Percentiles rank a stretch among this genome's conserved stretches.
Conservation (phyloP, 2,113 vertebrate species). For the Climacteris rufus region DNA sequence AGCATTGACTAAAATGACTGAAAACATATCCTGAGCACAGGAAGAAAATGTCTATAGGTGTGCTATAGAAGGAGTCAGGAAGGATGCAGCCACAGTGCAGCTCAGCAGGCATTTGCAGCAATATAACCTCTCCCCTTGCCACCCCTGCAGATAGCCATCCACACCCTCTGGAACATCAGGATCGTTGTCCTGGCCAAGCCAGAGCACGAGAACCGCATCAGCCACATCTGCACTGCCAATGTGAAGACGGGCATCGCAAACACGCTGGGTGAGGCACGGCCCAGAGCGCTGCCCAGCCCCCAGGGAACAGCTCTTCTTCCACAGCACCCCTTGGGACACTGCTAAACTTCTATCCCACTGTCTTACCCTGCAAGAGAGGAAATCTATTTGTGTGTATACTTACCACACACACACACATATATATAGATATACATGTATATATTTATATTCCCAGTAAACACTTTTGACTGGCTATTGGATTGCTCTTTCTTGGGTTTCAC, state of each 20-base stretch:
- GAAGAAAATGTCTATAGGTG: not conserved
- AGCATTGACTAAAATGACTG: not conserved
- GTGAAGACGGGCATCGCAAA: constrained; percentile 98
- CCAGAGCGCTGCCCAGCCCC: not conserved
- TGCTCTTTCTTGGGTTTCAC: not conserved
- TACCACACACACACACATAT: not conserved
- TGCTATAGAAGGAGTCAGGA: not conserved
- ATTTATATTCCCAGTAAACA: not conserved
- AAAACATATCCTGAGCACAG: not conserved
- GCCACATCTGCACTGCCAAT: constrained; percentile 88
- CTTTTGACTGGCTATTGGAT: not conserved
- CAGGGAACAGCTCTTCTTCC: not conserved
- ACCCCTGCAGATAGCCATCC: constrained; percentile 82
- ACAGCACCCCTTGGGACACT: not conserved
- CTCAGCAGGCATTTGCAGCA: not conserved
- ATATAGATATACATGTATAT: not conserved
- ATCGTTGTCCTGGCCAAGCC: constrained; percentile 91
- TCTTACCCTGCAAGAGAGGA: not conserved
- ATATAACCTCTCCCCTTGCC: not conserved
- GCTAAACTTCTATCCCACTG: not conserved
- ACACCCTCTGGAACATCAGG: constrained; percentile 95
- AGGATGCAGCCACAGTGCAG: not conserved
- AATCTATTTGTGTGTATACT: not conserved
- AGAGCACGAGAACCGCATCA: constrained; percentile 95
- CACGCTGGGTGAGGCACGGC: constrained; percentile 81